Conservation (phyloP, 2,888 invertebrate species). For the Dastarcus helophoroides region DNA sequence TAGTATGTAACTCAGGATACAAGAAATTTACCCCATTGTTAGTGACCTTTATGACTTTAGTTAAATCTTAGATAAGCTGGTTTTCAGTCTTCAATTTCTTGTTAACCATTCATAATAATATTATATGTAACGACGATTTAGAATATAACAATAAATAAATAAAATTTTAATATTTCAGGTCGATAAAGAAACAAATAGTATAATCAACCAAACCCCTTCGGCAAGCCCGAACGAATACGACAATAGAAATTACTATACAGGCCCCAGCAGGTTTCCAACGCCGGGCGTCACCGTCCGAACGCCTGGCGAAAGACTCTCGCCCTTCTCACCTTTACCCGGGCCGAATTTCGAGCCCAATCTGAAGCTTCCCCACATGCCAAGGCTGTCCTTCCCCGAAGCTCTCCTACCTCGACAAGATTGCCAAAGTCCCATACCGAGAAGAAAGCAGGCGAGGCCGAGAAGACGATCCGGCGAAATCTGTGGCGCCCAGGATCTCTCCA, state of each 20-base stretch:
- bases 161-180: too few species aligned
- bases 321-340: constrained; percentile 31
- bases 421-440: constrained; percentile 68
- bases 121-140: too few species aligned
- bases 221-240: constrained; percentile 37
- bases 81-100: too few species aligned
- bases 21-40: too few species aligned
- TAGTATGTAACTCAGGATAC: too few species aligned
- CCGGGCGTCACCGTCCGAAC: constrained; percentile 23
- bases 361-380: constrained; percentile 39
- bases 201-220: constrained; percentile 33
- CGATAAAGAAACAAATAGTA: constrained; percentile 30
- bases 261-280: constrained; percentile 42
- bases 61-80: too few species aligned
- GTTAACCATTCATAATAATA: too few species aligned
- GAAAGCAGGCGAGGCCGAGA: constrained; percentile 78
- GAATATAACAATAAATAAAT: too few species aligned
- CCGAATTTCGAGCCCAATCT: constrained; percentile 37
- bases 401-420: constrained; percentile 40
- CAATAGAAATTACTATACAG: constrained; percentile 23
- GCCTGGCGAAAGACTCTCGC: constrained; percentile 9
- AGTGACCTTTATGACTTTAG: too few species aligned
- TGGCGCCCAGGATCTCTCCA: constrained; percentile 50
- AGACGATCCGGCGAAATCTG: constrained; percentile 67
- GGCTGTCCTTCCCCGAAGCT: constrained; percentile 36